phyloP scores from a whole-genome alignment of 2,113 vertebrate species.

The Trogon melanurus region DNA sequence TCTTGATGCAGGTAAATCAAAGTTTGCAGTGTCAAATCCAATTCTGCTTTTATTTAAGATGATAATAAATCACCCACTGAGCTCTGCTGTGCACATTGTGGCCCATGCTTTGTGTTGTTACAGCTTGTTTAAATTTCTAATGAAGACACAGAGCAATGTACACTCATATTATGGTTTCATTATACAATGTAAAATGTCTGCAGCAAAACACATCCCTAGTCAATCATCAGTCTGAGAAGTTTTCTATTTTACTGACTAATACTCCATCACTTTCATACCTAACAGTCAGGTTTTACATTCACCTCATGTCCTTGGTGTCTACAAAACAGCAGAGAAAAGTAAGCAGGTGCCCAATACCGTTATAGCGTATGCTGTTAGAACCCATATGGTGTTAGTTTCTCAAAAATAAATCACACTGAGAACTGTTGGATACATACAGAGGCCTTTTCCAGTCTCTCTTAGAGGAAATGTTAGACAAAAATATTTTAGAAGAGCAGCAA shows the following conservation, averaged over 20 bases:
- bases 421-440: neutral
- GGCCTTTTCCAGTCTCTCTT: neutral
- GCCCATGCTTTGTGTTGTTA: neutral
- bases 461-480: neutral
- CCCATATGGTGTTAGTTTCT: constrained; percentile 38
- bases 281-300: constrained; percentile 34
- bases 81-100: neutral
- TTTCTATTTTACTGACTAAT: neutral
- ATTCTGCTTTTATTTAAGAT: constrained; percentile 21
- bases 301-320: constrained; percentile 11
- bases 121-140: constrained; percentile 52
- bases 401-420: constrained; percentile 49
- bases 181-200: neutral
- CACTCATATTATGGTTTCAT: constrained; percentile 37
- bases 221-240: constrained; percentile 20
- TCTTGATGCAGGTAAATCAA: constrained; percentile 37
- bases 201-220: constrained; percentile 15
- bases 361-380: neutral
- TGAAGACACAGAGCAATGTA: constrained; percentile 23
- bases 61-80: constrained; percentile 34
- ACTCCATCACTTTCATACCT: constrained; percentile 1
- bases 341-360: neutral
- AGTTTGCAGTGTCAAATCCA: constrained; percentile 22
- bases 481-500: neutral
- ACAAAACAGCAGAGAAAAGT: constrained; percentile 35